These are phyloP conservation scores for Polydesmus complanatus DNA, from an alignment of 2,888 invertebrate species.

Conservation along the genomic window DNA sequence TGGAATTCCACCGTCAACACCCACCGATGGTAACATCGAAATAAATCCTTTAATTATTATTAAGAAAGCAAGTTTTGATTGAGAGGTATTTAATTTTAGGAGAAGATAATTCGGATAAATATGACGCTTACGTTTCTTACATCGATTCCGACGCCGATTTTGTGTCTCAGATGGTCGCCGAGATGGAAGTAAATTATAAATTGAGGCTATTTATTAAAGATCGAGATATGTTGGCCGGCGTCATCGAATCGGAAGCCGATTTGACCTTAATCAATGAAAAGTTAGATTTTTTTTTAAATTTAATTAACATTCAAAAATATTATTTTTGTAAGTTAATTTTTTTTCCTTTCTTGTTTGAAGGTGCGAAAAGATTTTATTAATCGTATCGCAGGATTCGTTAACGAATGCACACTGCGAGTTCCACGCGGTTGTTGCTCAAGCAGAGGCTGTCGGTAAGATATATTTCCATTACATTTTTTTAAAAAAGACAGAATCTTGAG, in stretches of 20 bases:
- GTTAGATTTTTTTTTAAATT: neutral
- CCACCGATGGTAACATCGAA: too few species aligned
- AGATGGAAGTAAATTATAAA: constrained; percentile 20
- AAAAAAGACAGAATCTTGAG: neutral
- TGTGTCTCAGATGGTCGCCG: constrained; percentile 19
- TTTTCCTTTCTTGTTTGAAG: neutral
- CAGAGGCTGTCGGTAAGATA: constrained; percentile 12
- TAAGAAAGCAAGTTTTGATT: too few species aligned
- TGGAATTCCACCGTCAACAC: too few species aligned
- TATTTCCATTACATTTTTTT: neutral
- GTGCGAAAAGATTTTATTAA: constrained; percentile 9
- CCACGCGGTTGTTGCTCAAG: constrained; percentile 10
- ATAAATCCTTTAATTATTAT: too few species aligned
- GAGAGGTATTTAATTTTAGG: too few species aligned
- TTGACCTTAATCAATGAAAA: constrained; percentile 21
- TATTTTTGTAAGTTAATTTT: neutral
- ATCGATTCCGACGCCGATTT: constrained; percentile 21
- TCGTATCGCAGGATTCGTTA: constrained; percentile 6
- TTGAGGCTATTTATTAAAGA: constrained; percentile 21
- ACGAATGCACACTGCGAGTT: constrained; percentile 8
- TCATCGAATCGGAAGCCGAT: constrained; percentile 20
- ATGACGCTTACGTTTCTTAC: constrained; percentile 24
- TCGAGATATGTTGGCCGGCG: constrained; percentile 21
- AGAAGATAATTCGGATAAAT: constrained; percentile 11
- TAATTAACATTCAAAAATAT: too few species aligned